phyloP scores from a whole-genome alignment of 2,113 vertebrate species.

The Columbina picui region DNA sequence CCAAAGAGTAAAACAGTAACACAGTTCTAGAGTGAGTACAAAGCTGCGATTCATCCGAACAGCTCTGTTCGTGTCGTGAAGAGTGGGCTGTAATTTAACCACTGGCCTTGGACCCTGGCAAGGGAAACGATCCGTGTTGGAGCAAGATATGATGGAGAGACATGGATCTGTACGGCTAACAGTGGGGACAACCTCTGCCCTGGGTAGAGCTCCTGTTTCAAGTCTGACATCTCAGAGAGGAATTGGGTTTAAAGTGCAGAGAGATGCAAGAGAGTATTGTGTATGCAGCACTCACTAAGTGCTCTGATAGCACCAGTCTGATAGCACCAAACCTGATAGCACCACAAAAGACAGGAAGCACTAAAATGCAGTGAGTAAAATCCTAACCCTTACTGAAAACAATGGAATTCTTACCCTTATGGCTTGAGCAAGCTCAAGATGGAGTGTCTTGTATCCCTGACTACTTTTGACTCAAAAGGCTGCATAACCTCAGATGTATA shows the following conservation, averaged over 20 bases:
- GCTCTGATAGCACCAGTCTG: background rate
- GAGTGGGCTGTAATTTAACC: background rate
- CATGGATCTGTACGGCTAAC: background rate
- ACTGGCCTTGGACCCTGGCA: background rate
- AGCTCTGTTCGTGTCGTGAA: background rate
- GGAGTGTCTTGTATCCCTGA: background rate
- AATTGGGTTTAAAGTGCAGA: conserved; percentile 61
- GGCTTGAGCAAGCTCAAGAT: background rate
- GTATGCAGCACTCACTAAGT: background rate
- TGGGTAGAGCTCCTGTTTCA: conserved; percentile 41
- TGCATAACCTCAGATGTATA: background rate
- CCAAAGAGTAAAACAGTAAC: background rate
- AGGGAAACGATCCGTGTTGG: background rate
- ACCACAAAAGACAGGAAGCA: conserved; percentile 15
- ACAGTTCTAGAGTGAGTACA: background rate
- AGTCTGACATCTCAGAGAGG: conserved; percentile 29
- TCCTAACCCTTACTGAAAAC: background rate
- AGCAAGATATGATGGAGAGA: background rate
- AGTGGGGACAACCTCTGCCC: background rate
- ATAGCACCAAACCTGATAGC: conserved; percentile 36
- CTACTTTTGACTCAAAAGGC: background rate
- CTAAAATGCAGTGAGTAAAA: background rate
- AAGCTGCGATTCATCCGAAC: background rate
- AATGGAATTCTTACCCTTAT: background rate
- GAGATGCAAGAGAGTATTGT: background rate